Evolutionary conservation across 2,888 invertebrate species (phyloP), one percentile per base, ranked within the genome.

Genomic region (Archaeoteleia sp.): DNA sequence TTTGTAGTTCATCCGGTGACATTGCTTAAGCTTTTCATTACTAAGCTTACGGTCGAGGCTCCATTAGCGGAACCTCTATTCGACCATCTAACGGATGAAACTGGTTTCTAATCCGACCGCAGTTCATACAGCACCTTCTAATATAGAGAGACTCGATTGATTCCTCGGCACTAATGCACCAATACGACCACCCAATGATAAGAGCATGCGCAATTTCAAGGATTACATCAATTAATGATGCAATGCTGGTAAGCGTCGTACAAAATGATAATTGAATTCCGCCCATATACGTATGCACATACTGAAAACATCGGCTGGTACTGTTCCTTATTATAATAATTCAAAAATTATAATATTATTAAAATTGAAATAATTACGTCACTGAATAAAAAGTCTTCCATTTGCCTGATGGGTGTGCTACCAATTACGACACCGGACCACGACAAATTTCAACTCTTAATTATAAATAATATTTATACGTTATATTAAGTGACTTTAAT

Each of bases 121-220:
- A 73, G 76, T 72, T 74, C 74, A 76, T 77, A 60, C 48, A 60
- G 58, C 58, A 76, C 77, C 78, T 78, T 79, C 78, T 79, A 80
- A 81, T 79, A 81, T 77, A 77, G 78, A 79, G 80, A 77, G 79
- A 77, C 77, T 77, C 79, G 79, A 80, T 81, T 81, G 78, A 82
- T 81, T 80, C 77, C 75, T 73, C 66, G 72, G 39, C 49, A 49
- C 54, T 67, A 71, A 76, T 73, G 72, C 74, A 74, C 73, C 69
- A 63, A 57, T 60, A 63, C 62, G 63, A 69, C 62, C 34, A 57
- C 68, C 57, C 57, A 46, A 63, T 68, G 67, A 63, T 72, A 72
- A 74, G 70, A 69, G 74, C 71, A 71, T 58, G 71, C 71, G 72
- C 70, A 68, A 71, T 73, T 70, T 66, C 65, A 39, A 65, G 71